Evolutionary conservation across 2,797 vertebrate genomes (phyloP), one percentile per base, ranked within the genome.

Genomic region (Salmo trutta): DNA sequence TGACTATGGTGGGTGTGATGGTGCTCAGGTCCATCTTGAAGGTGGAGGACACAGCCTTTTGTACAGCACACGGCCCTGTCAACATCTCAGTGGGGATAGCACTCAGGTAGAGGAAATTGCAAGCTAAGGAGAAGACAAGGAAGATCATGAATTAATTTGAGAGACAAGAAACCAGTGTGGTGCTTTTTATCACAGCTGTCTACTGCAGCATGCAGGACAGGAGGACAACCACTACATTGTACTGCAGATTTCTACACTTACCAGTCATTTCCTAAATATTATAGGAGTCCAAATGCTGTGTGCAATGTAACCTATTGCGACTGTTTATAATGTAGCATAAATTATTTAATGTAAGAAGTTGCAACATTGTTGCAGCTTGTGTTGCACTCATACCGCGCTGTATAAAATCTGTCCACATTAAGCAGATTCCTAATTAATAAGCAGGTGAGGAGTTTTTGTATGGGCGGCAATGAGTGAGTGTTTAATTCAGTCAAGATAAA

Each of bases 31-130:
- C 91, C 86, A 88, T 91, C 76, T 94, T 84, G 1, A 98, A 74
- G 15, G 90, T 95, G 36, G 77, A 71, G 0, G 95, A 92, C 77
- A 95, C 90, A 0, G 96, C 96, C 75, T 88, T 97, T 84, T 92
- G 94, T 77, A 98, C 86, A 0, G 97, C 97, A 0, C 92, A 94
- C 0, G 93, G 93, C 5, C 97, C 97, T 0, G 95, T 95, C 75
- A 98, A 89, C 12, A 90, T 96, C 93, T 98, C 97, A 71, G 93
- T 91, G 0, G 91, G 93, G 76, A 97, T 92, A 0, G 97, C 95
- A 51, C 72, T 94, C 88, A 98, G 91, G 91, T 96, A 98, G 56
- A 98, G 67, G 24, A 95, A 94, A 0, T 97, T 97, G 84, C 92
- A 95, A 15, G 93, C 97, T 97, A 81, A 31, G 2, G 62, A 56